A percentile compares a stretch with the other conserved stretches of the same genome.
These are phyloP conservation scores for Ahaetulla prasina DNA, from an alignment of 2,113 vertebrate species.

Conservation along the genomic window DNA sequence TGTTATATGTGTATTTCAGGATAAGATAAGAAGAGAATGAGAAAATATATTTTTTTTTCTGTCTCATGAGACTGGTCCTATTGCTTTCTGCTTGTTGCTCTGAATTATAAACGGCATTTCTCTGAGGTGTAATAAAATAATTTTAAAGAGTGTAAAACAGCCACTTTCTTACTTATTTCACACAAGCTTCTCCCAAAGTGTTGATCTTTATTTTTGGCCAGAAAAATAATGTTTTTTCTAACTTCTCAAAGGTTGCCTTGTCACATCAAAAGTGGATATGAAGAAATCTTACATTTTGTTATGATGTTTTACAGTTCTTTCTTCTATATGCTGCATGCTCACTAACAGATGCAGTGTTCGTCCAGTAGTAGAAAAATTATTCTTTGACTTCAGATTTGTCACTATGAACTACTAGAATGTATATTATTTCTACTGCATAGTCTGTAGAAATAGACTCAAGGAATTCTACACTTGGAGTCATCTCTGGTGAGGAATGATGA, in stretches of 20 bases:
- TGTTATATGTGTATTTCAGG: not conserved
- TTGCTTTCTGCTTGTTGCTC: not conserved
- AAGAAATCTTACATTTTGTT: not conserved
- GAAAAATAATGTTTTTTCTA: not conserved
- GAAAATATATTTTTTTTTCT: conserved; percentile 3
- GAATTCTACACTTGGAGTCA: not conserved
- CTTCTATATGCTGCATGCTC: not conserved
- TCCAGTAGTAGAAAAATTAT: not conserved
- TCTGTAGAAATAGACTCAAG: too few relatives aligned
- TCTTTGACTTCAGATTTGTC: not conserved
- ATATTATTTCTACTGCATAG: not conserved
- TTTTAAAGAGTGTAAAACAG: not conserved
- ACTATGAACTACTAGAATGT: not conserved
- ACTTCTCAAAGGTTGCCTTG: not conserved
- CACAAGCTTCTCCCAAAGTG: not conserved
- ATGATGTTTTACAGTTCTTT: not conserved
- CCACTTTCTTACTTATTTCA: not conserved
- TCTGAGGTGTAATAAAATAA: not conserved
- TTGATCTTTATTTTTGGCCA: not conserved
- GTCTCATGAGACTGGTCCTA: conserved; percentile 1
- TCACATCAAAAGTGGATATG: not conserved
- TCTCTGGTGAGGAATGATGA: not conserved
- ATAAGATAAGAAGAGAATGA: not conserved
- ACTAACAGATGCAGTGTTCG: not conserved
- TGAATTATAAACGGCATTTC: conserved; percentile 11